Conservation (phyloP, 2,888 invertebrate genomes). For the Bruchidius siliquastri region DNA sequence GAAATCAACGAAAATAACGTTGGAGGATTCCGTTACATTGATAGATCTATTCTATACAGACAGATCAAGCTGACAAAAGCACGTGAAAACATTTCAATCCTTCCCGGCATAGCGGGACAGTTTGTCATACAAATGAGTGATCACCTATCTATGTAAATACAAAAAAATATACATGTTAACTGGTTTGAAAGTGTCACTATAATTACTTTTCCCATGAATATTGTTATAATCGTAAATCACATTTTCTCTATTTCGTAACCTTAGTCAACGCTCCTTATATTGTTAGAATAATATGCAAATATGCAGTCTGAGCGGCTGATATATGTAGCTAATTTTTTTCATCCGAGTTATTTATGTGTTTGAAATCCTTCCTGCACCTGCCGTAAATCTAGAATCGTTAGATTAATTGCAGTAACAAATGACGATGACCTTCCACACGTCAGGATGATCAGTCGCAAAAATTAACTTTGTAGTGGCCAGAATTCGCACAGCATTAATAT, state of each 20-base stretch:
- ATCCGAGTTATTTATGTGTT: not conserved
- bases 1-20: too few relatives aligned
- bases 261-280: not conserved
- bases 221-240: not conserved
- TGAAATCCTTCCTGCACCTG: not conserved
- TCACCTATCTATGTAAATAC: not conserved
- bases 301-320: not conserved
- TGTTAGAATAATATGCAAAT: not conserved
- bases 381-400: not conserved
- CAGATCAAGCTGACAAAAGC: too few relatives aligned
- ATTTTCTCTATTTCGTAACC: not conserved
- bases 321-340: not conserved
- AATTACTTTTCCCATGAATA: not conserved
- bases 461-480: not conserved
- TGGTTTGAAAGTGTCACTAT: not conserved
- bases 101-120: too few relatives aligned
- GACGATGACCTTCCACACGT: not conserved
- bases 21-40: too few relatives aligned
- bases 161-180: not conserved
- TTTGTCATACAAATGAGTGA: not conserved
- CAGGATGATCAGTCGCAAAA: not conserved
- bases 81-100: too few relatives aligned
- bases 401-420: not conserved
- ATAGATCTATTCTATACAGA: too few relatives aligned
- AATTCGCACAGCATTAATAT: too few relatives aligned